phyloP scores from a whole-genome alignment of 2,888 invertebrate species.

The Drosophila pegasa region DNA sequence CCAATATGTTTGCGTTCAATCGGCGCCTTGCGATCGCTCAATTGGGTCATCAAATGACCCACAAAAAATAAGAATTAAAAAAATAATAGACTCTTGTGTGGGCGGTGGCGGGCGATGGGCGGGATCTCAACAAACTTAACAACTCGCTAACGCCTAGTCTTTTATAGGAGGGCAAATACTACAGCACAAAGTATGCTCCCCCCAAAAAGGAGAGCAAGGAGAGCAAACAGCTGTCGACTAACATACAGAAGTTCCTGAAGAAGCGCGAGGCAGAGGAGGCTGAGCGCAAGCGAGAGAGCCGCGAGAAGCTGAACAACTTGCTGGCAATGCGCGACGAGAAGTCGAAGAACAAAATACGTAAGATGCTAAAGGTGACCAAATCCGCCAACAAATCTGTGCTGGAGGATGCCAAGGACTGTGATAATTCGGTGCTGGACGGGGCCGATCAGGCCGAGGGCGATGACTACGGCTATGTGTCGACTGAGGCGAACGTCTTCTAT shows the following conservation, averaged over 20 bases:
- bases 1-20: background rate
- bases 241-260: conserved; percentile 93
- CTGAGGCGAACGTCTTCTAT: conserved; percentile 92
- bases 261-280: conserved; percentile 93
- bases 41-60: conserved; percentile 47
- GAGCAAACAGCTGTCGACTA: conserved; percentile 88
- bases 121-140: background rate
- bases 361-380: conserved; percentile 94
- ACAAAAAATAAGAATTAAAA: conserved; percentile 1
- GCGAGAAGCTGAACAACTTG: conserved; percentile 88
- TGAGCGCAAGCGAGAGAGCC: conserved; percentile 87
- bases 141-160: conserved; percentile 24
- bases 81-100: background rate
- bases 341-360: conserved; percentile 90
- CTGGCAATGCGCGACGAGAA: conserved; percentile 90
- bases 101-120: background rate
- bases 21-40: conserved; percentile 13
- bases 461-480: conserved; percentile 95
- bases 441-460: conserved; percentile 94
- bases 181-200: conserved; percentile 92
- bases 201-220: conserved; percentile 92
- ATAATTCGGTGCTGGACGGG: conserved; percentile 88
- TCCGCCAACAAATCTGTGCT: conserved; percentile 95
- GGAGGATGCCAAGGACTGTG: conserved; percentile 91
- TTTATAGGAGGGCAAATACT: conserved; percentile 86